A percentile compares a stretch with the other conserved stretches of the same genome.
Conservation (phyloP, 2,797 vertebrate species). For the Spea hammondii region DNA sequence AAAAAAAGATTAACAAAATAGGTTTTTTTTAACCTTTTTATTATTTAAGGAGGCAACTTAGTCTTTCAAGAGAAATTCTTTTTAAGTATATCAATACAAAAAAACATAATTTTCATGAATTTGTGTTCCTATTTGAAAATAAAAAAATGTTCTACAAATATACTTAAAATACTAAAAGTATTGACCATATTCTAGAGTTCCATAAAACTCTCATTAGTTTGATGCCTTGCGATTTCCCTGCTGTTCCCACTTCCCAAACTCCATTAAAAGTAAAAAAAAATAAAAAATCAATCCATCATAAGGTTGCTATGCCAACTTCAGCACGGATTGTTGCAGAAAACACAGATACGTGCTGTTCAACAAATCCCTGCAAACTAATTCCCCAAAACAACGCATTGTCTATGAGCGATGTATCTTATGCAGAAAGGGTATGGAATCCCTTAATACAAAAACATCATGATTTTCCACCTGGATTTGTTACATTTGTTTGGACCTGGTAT, state of each 20-base stretch:
- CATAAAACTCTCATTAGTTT: slow-evolving; percentile 37
- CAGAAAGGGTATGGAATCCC: no score
- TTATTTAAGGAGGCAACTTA: no score
- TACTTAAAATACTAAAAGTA: slow-evolving; percentile 11
- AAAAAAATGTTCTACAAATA: background rate
- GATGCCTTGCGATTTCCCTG: slow-evolving; percentile 45
- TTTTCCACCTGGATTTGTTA: no score
- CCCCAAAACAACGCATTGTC: slow-evolving; percentile 32
- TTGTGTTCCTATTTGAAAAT: background rate
- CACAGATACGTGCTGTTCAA: slow-evolving; percentile 8
- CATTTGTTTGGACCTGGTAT: no score
- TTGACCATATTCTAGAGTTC: slow-evolving; percentile 26
- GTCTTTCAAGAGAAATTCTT: no score
- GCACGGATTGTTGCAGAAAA: slow-evolving; percentile 6
- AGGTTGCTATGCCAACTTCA: slow-evolving; percentile 33
- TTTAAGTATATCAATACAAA: no score
- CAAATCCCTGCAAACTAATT: slow-evolving; percentile 34
- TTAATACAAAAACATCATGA: no score
- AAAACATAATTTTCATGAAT: background rate
- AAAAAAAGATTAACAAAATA: no score
- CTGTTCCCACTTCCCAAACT: slow-evolving; percentile 39
- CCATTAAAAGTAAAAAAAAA: slow-evolving; percentile 43
- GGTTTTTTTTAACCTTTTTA: no score
- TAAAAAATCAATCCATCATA: slow-evolving; percentile 47
- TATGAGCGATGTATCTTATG: slow-evolving; percentile 14